Conservation (phyloP, 1,140 invertebrate genomes). For the Camponotus floridanus region DNA sequence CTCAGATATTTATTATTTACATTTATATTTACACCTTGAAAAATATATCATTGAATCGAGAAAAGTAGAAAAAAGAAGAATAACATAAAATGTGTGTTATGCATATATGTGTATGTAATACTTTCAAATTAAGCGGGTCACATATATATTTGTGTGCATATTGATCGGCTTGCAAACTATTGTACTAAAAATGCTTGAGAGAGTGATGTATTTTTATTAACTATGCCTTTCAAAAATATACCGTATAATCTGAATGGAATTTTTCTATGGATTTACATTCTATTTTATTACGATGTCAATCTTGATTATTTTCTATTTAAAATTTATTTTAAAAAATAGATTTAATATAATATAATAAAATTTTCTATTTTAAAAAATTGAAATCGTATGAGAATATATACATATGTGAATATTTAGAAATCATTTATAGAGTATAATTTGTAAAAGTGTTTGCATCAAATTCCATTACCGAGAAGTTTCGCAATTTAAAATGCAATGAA, state of each 20-base stretch:
- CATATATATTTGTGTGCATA: background rate
- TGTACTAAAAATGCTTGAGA: background rate
- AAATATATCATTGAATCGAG: background rate
- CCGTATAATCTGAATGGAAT: background rate
- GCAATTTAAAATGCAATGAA: constrained; percentile 52
- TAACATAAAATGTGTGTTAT: background rate
- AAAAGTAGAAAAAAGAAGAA: background rate
- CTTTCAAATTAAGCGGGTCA: background rate
- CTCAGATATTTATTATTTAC: background rate
- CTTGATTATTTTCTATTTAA: background rate
- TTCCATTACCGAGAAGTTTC: constrained; percentile 40
- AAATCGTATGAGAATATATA: background rate
- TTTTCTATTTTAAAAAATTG: no score
- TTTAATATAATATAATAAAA: no score
- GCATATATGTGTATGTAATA: background rate
- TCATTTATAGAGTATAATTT: background rate
- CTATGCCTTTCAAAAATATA: background rate
- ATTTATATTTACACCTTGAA: background rate
- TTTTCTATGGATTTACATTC: background rate
- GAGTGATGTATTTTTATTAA: background rate
- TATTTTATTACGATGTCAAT: background rate
- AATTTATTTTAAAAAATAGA: no score
- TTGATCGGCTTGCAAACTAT: background rate
- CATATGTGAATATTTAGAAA: background rate
- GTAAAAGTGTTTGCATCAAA: constrained; percentile 32